Base-by-base conservation (phyloP, 2,113 vertebrate species). In the Atractosteus spatula region DNA sequence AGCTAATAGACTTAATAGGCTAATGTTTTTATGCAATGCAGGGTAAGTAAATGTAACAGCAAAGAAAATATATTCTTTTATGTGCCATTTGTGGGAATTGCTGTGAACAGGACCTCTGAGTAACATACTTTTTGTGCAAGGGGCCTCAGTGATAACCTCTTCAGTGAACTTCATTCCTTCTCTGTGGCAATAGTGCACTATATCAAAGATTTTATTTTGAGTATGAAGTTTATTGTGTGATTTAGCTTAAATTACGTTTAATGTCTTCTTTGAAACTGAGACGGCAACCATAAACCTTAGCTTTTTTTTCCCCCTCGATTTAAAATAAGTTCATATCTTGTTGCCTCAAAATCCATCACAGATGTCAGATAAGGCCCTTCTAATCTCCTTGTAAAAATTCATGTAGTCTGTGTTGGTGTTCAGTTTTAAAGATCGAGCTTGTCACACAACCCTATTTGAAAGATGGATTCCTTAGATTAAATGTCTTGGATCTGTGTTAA, bases 331-430 rank as follows among this genome's bases (percentile, higher is more conserved):
- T 65, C 10, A 65, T 41, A 41, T 65, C 41, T 41, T 65, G 17
- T 71, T 44, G 65, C 57, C 12, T 57, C 68, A 71, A 70, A 71
- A 76, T 62, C 55, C 68, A 76, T 74, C 51, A 57, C 72, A 83
- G 61, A 77, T 81, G 76, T 80, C 68, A 64, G 71, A 14, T 8
- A 41, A 64, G 62, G 42, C 71, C 47, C 57, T 43, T 56, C 14
- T 78, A 77, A 72, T 76, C 70, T 72, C 70, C 70, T 67, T 63
- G 68, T 55, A 68, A 74, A 68, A 72, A 70, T 71, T 70, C 72
- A 57, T 73, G 43, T 44, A 16, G 41, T 45, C 17, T 64, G n/a
- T 59, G 68, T 69, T 71, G 54, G 51, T 55, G 47, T 74, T 70
- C 29, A 65, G 41, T 71, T 73, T 44, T 71, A 64, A 56, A 70